Percentiles rank a stretch among this genome's conserved stretches.
Evolutionary conservation across 2,888 invertebrate genomes (phyloP).

Genomic region (Argyra leucocephala): DNA sequence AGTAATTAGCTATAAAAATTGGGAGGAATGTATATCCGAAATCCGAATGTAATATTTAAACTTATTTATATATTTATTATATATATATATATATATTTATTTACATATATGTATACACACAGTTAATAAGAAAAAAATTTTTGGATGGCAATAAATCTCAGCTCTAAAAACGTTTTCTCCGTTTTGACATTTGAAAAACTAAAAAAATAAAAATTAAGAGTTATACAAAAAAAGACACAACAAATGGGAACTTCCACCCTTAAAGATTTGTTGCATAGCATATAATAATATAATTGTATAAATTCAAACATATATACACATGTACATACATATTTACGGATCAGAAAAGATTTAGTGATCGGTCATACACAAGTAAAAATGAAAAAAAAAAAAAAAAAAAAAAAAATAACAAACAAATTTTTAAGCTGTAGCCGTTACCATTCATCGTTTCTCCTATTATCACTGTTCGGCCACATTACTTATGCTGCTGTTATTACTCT

Average conservation of each 20-base stretch:
- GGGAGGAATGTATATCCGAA: background rate
- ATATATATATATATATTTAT: no score
- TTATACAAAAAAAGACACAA: background rate
- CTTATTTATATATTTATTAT: no score
- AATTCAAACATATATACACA: no score
- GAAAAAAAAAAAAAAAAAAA: background rate
- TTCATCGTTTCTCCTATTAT: background rate
- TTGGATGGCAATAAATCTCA: background rate
- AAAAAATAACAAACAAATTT: no score
- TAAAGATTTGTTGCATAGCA: background rate
- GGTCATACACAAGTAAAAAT: background rate
- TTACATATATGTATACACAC: no score
- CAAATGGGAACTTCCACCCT: background rate
- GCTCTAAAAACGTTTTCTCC: background rate
- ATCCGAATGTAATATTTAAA: no score
- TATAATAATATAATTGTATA: no score
- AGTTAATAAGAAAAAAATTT: background rate
- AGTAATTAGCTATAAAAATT: constrained; percentile 6
- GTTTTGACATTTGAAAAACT: background rate
- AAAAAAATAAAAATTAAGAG: background rate
- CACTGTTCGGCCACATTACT: no score
- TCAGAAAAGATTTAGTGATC: background rate
- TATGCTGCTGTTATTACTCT: no score
- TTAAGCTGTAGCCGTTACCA: background rate
- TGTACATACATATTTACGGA: background rate